Percentiles rank a stretch among this genome's conserved stretches.
phyloP scores from a whole-genome alignment of 2,888 invertebrate species.

The Steromphala cineraria region DNA sequence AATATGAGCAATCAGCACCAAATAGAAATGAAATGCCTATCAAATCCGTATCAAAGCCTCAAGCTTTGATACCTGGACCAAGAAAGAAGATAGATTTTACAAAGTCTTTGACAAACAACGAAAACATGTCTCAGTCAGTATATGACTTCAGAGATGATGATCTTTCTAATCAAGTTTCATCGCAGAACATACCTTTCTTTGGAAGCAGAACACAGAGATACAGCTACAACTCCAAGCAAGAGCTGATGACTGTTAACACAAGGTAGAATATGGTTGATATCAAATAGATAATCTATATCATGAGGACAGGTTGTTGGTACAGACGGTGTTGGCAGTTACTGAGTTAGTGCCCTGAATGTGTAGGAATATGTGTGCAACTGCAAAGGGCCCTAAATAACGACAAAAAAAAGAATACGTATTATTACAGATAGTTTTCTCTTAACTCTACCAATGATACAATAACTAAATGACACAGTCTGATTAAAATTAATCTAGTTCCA shows the following conservation, averaged over 20 bases:
- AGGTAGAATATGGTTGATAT: neutral
- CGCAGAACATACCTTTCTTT: neutral
- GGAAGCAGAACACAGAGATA: neutral
- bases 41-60: neutral
- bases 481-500: too few relatives aligned
- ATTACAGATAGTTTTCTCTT: too few relatives aligned
- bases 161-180: neutral
- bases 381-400: too few relatives aligned
- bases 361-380: too few relatives aligned
- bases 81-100: neutral
- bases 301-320: too few relatives aligned
- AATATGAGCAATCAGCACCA: neutral
- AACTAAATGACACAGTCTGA: too few relatives aligned
- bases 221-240: neutral
- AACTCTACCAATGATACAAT: too few relatives aligned
- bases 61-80: neutral
- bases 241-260: neutral
- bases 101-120: neutral
- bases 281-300: too few relatives aligned
- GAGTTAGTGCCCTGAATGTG: too few relatives aligned
- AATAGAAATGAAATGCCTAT: neutral
- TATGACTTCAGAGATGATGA: conserved; percentile 41
- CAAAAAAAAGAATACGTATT: too few relatives aligned
- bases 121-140: conserved; percentile 19
- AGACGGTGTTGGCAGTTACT: too few relatives aligned